These are phyloP conservation scores for Tachysurus fulvidraco DNA, from an alignment of 2,113 vertebrate species.

Conservation along the genomic window DNA sequence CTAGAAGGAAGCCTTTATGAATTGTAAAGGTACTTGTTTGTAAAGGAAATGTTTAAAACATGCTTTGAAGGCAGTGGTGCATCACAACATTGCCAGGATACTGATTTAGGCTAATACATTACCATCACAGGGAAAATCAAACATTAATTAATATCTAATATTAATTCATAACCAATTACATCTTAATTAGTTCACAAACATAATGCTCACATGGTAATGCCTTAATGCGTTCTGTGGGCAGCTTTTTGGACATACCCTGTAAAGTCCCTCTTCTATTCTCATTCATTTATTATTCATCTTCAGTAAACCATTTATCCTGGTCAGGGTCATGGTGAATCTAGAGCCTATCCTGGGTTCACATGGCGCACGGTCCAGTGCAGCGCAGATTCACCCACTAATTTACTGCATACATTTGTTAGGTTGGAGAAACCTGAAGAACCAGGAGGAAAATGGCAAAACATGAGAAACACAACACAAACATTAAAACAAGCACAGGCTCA, in stretches of 20 bases:
- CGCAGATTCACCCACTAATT: neutral
- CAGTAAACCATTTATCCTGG: neutral
- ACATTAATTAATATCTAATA: too few species aligned
- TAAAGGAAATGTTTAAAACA: slow-evolving; percentile 14
- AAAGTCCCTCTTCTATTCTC: neutral
- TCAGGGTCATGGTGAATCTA: neutral
- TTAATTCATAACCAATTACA: neutral
- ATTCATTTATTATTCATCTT: neutral
- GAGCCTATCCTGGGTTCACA: neutral
- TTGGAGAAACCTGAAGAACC: neutral
- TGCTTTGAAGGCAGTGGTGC: neutral
- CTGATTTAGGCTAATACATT: neutral
- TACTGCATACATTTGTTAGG: neutral
- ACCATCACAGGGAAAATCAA: too few species aligned
- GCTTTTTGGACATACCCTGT: neutral
- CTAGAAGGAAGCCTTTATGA: neutral
- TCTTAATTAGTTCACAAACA: neutral
- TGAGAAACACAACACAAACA: neutral
- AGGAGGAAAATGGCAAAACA: too few species aligned
- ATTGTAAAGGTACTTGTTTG: neutral
- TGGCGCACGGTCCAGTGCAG: neutral
- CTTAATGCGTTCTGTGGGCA: neutral
- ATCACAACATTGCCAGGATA: neutral
- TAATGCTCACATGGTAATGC: neutral
- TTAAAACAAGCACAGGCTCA: neutral